phyloP scores from a whole-genome alignment of 2,888 invertebrate genomes.

The Tethea ocularis region DNA sequence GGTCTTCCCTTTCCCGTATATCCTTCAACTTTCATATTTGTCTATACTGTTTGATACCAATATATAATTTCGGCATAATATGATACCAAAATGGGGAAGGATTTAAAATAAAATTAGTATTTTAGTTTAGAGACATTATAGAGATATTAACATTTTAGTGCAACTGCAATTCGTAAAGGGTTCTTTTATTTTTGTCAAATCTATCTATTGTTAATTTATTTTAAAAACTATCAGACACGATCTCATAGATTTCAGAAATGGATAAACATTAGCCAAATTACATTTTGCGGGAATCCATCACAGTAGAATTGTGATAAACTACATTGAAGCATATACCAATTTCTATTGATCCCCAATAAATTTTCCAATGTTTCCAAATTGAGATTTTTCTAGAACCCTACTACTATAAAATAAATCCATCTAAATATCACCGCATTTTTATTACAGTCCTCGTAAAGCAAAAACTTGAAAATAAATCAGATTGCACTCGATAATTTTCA shows the following conservation, averaged over 20 bases:
- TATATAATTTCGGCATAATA: too few species aligned
- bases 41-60: too few species aligned
- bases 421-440: background rate
- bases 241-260: background rate
- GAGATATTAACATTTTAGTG: too few species aligned
- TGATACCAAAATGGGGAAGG: too few species aligned
- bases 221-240: background rate
- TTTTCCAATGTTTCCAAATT: conserved; percentile 41
- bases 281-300: conserved; percentile 3
- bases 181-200: background rate
- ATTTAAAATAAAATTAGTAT: too few species aligned
- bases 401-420: conserved; percentile 8
- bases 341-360: conserved; percentile 35
- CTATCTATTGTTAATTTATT: background rate
- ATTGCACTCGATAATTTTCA: background rate
- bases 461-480: conserved; percentile 1
- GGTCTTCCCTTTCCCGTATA: too few species aligned
- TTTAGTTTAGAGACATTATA: too few species aligned
- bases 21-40: too few species aligned
- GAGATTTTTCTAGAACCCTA: conserved; percentile 30
- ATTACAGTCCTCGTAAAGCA: background rate
- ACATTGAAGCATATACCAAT: conserved; percentile 28
- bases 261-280: background rate
- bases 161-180: background rate
- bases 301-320: conserved; percentile 21